These are phyloP conservation scores for Brienomyrus brachyistius DNA, from an alignment of 2,113 vertebrate species.

Conservation along the genomic window DNA sequence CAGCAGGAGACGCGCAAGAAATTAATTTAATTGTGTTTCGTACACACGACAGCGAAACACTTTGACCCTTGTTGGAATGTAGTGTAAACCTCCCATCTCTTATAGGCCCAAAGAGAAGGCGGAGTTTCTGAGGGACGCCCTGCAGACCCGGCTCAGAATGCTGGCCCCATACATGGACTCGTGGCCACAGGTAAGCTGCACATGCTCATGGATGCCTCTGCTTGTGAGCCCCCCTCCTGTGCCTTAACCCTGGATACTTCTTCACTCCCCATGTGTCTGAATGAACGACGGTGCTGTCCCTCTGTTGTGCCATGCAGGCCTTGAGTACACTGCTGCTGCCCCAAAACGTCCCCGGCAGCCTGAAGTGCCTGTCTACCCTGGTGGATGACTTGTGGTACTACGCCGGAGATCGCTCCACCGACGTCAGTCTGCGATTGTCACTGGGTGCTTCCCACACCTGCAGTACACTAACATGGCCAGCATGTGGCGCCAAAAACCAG, in stretches of 20 bases:
- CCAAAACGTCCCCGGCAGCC: slow-evolving; percentile 84
- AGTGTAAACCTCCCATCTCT: background rate
- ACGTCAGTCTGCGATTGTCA: slow-evolving; percentile 70
- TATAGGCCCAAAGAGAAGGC: slow-evolving; percentile 74
- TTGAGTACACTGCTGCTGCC: slow-evolving; percentile 85
- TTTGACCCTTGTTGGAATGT: background rate
- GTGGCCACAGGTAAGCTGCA: slow-evolving; percentile 87
- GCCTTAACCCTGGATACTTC: background rate
- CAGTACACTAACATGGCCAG: background rate
- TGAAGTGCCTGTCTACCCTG: slow-evolving; percentile 80
- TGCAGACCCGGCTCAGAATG: slow-evolving; percentile 87
- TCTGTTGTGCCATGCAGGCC: slow-evolving; percentile 58
- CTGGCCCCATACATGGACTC: slow-evolving; percentile 84
- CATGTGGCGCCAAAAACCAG: background rate
- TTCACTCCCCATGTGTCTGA: background rate
- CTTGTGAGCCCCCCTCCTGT: background rate
- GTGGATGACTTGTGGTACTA: slow-evolving; percentile 95
- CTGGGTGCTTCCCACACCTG: background rate
- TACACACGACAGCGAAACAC: background rate
- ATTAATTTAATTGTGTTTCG: background rate
- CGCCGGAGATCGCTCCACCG: slow-evolving; percentile 88
- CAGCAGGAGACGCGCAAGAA: background rate
- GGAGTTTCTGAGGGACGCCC: slow-evolving; percentile 77
- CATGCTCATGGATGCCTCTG: background rate
- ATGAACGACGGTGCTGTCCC: background rate